Conservation (phyloP, 2,888 invertebrate genomes). For the Orthonychiurus folsomi region DNA sequence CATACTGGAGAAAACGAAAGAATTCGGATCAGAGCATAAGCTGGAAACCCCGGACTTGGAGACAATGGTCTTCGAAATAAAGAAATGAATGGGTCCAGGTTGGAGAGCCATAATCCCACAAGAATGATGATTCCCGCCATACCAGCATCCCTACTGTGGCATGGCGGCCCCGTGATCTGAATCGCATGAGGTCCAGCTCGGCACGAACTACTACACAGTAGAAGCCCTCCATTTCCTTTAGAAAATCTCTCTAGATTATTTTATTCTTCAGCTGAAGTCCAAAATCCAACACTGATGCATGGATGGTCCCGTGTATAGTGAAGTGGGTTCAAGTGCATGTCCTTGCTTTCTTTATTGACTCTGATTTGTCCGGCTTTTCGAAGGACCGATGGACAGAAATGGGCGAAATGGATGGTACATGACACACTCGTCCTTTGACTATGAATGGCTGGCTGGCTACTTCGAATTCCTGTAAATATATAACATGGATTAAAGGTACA, state of each 20-base stretch:
- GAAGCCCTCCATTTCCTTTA: background rate
- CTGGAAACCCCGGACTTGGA: background rate
- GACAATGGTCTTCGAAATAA: background rate
- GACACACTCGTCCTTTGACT: too few species aligned
- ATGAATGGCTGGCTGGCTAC: too few species aligned
- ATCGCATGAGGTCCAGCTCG: background rate
- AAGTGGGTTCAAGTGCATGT: background rate
- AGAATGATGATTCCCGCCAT: constrained; percentile 1
- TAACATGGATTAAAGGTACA: background rate
- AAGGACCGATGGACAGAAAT: background rate
- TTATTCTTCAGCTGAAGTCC: too few species aligned
- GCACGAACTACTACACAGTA: background rate
- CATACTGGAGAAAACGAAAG: too few species aligned
- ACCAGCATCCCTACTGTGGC: too few species aligned
- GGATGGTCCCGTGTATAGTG: background rate
- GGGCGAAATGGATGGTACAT: too few species aligned
- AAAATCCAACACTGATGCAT: background rate
- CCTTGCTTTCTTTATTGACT: background rate
- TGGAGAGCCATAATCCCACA: background rate
- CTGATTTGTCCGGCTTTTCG: background rate
- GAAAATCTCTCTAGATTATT: background rate
- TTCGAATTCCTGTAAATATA: background rate
- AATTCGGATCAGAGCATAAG: too few species aligned
- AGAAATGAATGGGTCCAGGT: background rate
- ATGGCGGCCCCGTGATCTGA: too few species aligned